These are phyloP conservation scores for Caenorhabditis plicata DNA, from an alignment of 2,888 invertebrate species.

Conservation along the genomic window DNA sequence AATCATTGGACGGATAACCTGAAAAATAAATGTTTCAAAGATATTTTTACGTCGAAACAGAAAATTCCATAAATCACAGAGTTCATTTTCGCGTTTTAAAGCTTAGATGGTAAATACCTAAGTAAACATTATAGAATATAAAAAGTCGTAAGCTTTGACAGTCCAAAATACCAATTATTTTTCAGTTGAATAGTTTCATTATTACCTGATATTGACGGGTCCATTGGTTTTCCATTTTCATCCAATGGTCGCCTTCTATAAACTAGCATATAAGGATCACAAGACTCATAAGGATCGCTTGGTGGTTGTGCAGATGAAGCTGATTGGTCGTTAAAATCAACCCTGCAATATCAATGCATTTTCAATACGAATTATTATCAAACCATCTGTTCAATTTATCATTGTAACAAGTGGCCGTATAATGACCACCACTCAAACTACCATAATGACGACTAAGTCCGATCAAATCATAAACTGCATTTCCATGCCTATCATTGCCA, in stretches of 20 bases:
- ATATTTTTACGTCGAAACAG: too few species aligned
- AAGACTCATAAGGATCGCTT: constrained; percentile 31
- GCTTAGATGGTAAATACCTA: too few species aligned
- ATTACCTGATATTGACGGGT: background rate
- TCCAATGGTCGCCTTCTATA: constrained; percentile 34
- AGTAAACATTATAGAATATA: too few species aligned
- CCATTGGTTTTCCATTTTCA: constrained; percentile 15
- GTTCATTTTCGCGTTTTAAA: too few species aligned
- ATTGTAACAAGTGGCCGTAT: constrained; percentile 52
- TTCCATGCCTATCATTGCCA: constrained; percentile 47
- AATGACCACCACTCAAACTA: constrained; percentile 57
- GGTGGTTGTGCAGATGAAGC: constrained; percentile 17
- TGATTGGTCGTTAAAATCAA: constrained; percentile 58
- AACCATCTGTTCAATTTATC: constrained; percentile 39
- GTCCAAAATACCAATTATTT: too few species aligned
- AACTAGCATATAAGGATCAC: constrained; percentile 55
- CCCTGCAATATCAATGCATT: constrained; percentile 30
- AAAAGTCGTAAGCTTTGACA: too few species aligned
- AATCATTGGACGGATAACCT: too few species aligned
- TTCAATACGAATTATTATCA: constrained; percentile 1
- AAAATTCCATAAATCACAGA: too few species aligned
- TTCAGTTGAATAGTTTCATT: too few species aligned
- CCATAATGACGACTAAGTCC: constrained; percentile 56
- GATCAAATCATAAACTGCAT: constrained; percentile 52
- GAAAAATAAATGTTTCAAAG: too few species aligned